Conservation (phyloP, 1,140 invertebrate genomes). For the Drosophila lowei region DNA sequence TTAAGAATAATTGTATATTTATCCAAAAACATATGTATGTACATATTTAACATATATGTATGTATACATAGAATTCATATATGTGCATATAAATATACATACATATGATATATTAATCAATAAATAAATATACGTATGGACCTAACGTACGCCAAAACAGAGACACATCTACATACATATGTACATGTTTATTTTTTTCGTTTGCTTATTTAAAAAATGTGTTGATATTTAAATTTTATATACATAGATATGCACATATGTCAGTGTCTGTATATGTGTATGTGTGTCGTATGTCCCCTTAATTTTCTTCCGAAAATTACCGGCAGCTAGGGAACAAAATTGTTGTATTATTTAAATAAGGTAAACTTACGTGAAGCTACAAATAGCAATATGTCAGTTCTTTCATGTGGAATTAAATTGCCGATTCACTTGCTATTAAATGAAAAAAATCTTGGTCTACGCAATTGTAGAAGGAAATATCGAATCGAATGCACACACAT, state of each 20-base stretch:
- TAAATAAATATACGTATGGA: too few relatives aligned
- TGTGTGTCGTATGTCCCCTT: neutral
- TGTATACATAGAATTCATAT: too few relatives aligned
- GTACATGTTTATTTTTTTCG: too few relatives aligned
- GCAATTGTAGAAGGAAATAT: too few relatives aligned
- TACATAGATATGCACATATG: neutral
- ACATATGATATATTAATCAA: neutral
- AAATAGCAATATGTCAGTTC: slow-evolving; percentile 17
- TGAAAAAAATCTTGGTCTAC: neutral
- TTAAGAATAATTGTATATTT: neutral
- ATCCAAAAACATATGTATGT: neutral
- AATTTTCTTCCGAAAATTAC: too few relatives aligned
- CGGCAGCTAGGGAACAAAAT: too few relatives aligned
- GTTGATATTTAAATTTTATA: slow-evolving; percentile 17
- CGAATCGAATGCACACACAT: neutral
- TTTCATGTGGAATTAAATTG: slow-evolving; percentile 24
- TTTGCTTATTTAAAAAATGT: slow-evolving; percentile 6
- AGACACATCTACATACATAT: slow-evolving; percentile 28
- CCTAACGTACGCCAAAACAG: slow-evolving; percentile 28
- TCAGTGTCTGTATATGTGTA: neutral
- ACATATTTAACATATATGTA: neutral
- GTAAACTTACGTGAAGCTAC: too few relatives aligned
- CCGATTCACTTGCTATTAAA: slow-evolving; percentile 23
- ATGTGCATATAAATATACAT: neutral
- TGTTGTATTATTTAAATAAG: too few relatives aligned